A percentile compares a stretch with the other conserved stretches of the same genome.
Conservation (phyloP, 2,113 vertebrate species). For the Harpagus bidentatus region DNA sequence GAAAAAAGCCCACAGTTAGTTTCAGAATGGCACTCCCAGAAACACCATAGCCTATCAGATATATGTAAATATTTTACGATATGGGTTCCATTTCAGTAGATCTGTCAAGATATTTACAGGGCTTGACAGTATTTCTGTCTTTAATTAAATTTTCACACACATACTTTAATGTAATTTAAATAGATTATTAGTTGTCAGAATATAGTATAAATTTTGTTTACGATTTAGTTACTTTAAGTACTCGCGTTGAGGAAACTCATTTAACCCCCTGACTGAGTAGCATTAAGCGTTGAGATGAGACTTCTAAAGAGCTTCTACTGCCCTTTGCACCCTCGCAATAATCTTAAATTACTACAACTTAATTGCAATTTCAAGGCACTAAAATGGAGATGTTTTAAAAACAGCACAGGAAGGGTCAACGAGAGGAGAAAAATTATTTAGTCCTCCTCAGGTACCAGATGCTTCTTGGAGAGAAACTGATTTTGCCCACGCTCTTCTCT, state of each 20-base stretch:
- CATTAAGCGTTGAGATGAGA: constrained; percentile 66
- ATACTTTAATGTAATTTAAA: constrained; percentile 80
- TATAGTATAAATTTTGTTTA: constrained; percentile 82
- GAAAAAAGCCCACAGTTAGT: constrained; percentile 28
- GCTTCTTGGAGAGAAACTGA: not conserved
- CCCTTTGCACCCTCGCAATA: constrained; percentile 64
- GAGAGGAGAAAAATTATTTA: constrained; percentile 39
- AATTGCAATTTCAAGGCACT: constrained; percentile 70
- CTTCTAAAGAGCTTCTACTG: constrained; percentile 68
- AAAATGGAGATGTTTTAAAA: constrained; percentile 51
- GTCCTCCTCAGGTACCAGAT: constrained; percentile 32
- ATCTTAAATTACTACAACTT: constrained; percentile 73
- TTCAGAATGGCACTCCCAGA: constrained; percentile 26
- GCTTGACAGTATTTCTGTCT: constrained; percentile 72
- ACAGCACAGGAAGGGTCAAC: not conserved
- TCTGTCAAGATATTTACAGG: constrained; percentile 76
- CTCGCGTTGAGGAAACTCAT: constrained; percentile 73
- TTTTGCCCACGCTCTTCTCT: not conserved
- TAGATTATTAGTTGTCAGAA: constrained; percentile 83
- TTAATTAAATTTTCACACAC: constrained; percentile 80
- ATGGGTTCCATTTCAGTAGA: constrained; percentile 68
- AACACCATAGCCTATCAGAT: constrained; percentile 45
- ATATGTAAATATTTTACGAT: constrained; percentile 70
- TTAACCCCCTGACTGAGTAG: constrained; percentile 72
- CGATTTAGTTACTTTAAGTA: constrained; percentile 79